Base-by-base conservation (phyloP, 1,140 invertebrate genomes). In the Archegozetes longisetosus region DNA sequence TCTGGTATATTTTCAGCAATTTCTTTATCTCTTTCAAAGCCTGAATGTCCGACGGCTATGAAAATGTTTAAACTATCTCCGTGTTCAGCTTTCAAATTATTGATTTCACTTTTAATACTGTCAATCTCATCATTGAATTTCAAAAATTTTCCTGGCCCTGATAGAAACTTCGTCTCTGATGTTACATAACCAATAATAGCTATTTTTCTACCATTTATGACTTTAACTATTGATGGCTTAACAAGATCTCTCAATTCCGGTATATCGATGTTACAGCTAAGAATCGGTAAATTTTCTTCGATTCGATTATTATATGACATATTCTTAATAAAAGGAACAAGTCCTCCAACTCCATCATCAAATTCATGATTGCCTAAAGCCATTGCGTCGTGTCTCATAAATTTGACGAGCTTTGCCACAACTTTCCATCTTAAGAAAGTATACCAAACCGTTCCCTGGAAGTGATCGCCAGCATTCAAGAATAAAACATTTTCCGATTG, bases 331-430 rank as follows among this genome's bases (percentile, higher is more conserved):
- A 88, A 92, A 1, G 84, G 82, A n/a, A 81, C 75, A 2, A 94
- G 68, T 12, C 83, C 86, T 0, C 71, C 69, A 0, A 86, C 73
- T 0, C 84, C 84, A 57, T 85, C 79, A 69, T 94, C 91, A 67
- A 96, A 93, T 72, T 96, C 91, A 67, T 95, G 91, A 68, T 95
- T 96, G 24, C 91, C 91, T 55, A 95, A 74, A n/a, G 82, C 47
- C 75, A 87, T 83, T 4, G 81, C 88, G 68, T 91, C 85, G 1
- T 88, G 84, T 27, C 77, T 67, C 0, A 93, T 72, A 24, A 79
- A 73, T 64, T 89, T 87, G 20, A 91, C 73, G 66, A 93, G 86
- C 22, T 80, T 78, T 0, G 82, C 74, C 0, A 84, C 80, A 1
- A 86, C 82, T 62, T 77, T 75, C 78, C 84, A 88, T 67, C 84